Evolutionary conservation across 2,888 invertebrate genomes (phyloP).

Genomic region (Lymantria dispar): DNA sequence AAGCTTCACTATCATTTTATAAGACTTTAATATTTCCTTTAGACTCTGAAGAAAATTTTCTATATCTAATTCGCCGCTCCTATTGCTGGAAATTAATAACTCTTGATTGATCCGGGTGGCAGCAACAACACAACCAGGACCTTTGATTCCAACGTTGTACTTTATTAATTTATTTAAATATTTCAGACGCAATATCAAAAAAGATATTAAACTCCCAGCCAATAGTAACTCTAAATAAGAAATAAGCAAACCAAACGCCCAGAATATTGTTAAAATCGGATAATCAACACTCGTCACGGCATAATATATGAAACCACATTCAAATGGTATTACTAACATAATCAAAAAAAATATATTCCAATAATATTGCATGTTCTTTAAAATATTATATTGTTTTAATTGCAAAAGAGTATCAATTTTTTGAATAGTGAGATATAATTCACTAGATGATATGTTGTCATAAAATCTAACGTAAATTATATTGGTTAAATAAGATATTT

Average conservation of each 20-base stretch:
- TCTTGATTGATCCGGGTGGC: background rate
- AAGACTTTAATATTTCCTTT: constrained; percentile 34
- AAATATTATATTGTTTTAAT: constrained; percentile 17
- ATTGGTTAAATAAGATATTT: constrained; percentile 24
- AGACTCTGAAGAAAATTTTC: constrained; percentile 27
- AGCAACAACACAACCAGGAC: background rate
- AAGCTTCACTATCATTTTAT: constrained; percentile 27
- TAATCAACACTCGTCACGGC: constrained; percentile 17
- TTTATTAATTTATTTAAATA: constrained; percentile 33
- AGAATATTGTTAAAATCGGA: constrained; percentile 20
- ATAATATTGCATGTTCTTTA: constrained; percentile 22
- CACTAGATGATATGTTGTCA: constrained; percentile 17
- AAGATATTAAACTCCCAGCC: constrained; percentile 28
- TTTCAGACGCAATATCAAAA: constrained; percentile 27
- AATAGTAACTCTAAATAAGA: constrained; percentile 34
- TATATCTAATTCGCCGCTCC: background rate
- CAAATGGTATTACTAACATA: constrained; percentile 16
- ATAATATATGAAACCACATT: constrained; percentile 20
- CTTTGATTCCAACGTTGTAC: constrained; percentile 11
- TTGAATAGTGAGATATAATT: constrained; percentile 31
- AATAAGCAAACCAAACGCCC: constrained; percentile 17
- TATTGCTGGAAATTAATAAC: constrained; percentile 1
- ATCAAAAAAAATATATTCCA: constrained; percentile 19
- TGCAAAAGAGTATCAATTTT: constrained; percentile 34
- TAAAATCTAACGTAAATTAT: constrained; percentile 29